Evolutionary conservation across 2,797 vertebrate genomes (phyloP), one percentile per base, ranked within the genome.

Genomic region (Myioborus melanocephalus): DNA sequence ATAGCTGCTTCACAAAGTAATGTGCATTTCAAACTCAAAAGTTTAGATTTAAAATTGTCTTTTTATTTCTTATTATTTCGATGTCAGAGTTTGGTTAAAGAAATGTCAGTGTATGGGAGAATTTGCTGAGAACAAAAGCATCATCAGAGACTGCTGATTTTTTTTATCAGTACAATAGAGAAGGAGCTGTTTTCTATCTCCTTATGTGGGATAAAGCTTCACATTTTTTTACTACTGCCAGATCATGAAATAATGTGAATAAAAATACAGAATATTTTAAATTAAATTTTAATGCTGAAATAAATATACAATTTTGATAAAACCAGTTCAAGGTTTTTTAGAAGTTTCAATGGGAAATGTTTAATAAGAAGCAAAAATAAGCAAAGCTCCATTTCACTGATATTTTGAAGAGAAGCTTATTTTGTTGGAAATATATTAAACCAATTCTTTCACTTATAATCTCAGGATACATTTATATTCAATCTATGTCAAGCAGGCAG

Each of bases 71-170:
- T 78, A 39, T 83, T 80, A 50, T 83, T 93, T 92, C 20, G 1
- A 16, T 85, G 87, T 91, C 72, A 63, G 13, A 21, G 11, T 83
- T 61, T 96, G 68, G 55, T 73, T 80, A 65, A 86, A 78, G 82
- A 83, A 89, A 70, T 89, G 60, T 57, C 79, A 91, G 27, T 22
- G 18, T 56, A 79, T 72, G n/a, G 44, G 27, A 80, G 60, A 77
- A 80, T 87, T 91, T 91, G 17, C 64, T 46, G 46, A 81, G 89
- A 96, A 94, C 85, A 95, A 95, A 96, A 91, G 30, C 76, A 60
- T 71, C 47, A n/a, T 83, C 75, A 83, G 68, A 94, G 82, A 21
- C 82, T 71, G 46, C 56, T 80, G 72, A 41, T 91, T 89, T 89
- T 89, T 71, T 90, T 79, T 92, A 69, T 44, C 73, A 57, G 37